phyloP scores from a whole-genome alignment of 2,113 vertebrate species.

The Pterophyllum scalare region DNA sequence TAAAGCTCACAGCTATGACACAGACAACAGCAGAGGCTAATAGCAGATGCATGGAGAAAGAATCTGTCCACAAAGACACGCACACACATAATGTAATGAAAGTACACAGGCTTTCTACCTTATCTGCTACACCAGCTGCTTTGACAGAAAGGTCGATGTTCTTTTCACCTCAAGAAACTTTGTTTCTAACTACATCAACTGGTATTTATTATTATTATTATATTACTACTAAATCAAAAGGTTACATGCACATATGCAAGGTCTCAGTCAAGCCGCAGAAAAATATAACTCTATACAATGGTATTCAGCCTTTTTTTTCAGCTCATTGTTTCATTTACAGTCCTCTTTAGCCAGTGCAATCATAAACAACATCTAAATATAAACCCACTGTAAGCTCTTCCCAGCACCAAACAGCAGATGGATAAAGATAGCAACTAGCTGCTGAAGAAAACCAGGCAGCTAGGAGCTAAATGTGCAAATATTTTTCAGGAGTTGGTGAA shows the following conservation, averaged over 20 bases:
- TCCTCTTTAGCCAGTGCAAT: not conserved
- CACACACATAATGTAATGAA: not conserved
- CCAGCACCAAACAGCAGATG: not conserved
- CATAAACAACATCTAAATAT: constrained; percentile 12
- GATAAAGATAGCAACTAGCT: constrained; percentile 2
- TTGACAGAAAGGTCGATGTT: not conserved
- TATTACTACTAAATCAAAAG: not conserved
- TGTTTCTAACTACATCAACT: not conserved
- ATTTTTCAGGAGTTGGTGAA: not conserved
- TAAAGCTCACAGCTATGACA: constrained; percentile 67
- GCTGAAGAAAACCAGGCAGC: not conserved
- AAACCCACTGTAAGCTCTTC: constrained; percentile 10
- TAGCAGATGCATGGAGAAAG: constrained; percentile 25
- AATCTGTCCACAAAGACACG: constrained; percentile 26
- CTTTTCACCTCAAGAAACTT: not conserved
- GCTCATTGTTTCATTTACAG: constrained; percentile 9
- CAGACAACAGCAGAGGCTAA: constrained; percentile 58
- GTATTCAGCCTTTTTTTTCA: not conserved
- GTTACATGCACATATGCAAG: not conserved
- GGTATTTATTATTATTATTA: not conserved
- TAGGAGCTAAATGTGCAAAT: not conserved
- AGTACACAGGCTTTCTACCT: not conserved
- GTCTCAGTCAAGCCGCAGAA: not conserved
- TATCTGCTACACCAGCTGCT: constrained; percentile 9
- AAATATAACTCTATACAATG: not conserved